These are phyloP conservation scores for Ectropis crepuscularia DNA, from an alignment of 2,888 invertebrate species.

Conservation along the genomic window DNA sequence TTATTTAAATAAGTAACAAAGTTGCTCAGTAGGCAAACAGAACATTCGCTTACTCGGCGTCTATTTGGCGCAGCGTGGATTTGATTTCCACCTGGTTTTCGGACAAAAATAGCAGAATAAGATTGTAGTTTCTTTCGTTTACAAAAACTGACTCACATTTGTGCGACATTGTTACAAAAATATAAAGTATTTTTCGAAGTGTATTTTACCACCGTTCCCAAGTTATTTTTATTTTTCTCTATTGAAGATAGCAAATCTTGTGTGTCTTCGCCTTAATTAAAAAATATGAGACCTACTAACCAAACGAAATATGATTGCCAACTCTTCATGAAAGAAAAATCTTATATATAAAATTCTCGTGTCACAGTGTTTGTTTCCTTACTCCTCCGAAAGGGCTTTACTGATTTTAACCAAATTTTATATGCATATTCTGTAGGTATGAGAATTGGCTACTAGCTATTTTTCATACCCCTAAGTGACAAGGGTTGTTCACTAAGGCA, in stretches of 20 bases:
- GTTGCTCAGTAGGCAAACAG: background rate
- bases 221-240: background rate
- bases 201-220: background rate
- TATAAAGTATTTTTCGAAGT: conserved; percentile 1
- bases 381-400: no score
- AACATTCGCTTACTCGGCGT: background rate
- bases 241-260: background rate
- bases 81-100: background rate
- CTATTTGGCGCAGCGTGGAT: conserved; percentile 1
- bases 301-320: no score
- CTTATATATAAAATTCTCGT: no score
- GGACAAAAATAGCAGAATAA: conserved; percentile 5
- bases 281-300: no score
- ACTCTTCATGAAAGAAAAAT: no score
- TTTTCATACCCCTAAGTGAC: no score
- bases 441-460: no score
- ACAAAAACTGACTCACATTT: background rate
- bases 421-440: no score
- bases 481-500: no score
- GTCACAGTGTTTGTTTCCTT: no score
- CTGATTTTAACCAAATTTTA: no score
- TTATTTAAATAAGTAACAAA: conserved; percentile 1
- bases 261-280: no score
- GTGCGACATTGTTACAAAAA: background rate
- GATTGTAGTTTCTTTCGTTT: conserved; percentile 7